Base-by-base conservation (phyloP, 2,113 vertebrate genomes). In the Heliornis fulica region DNA sequence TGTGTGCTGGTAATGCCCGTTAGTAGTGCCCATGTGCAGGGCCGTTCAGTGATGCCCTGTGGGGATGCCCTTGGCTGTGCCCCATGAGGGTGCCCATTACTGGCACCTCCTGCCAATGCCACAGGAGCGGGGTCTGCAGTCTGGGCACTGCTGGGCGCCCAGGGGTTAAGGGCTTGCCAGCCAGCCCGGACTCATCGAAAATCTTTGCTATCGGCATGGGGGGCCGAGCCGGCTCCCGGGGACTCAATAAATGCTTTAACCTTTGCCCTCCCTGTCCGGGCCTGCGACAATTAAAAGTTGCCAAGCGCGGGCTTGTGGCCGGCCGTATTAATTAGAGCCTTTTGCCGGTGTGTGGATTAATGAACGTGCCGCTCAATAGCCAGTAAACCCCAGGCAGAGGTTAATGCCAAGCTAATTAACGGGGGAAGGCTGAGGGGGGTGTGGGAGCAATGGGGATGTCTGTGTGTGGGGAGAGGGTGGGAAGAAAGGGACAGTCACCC, bases 331-430 rank as follows among this genome's bases (percentile, higher is more conserved):
- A 97, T 97, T 95, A 95, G 95, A 94, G 74, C 85, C 89, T 92
- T 94, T 95, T 95, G 94, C 95, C 34, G 15, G 88, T 89, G 92
- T 89, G 95, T 95, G 95, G 93, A 97, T 97, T 98, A 97, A 97
- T 97, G 96, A 97, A 97, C 95, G 86, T 17, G 83, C 91, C 57
- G 95, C 82, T 97, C 97, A 31, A 97, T 97, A 92, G 63, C 74
- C 92, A 89, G 96, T 93, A 94, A 96, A 93, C 94, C 93, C 85
- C 80, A 95, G 95, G 86, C 96, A 97, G 96, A 97, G 97, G 97
- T 97, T 97, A 97, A 97, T 97, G 93, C 96, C 5, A 19, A 96
- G 95, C 96, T 97, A 97, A 97, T 97, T 97, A 97, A 96, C 56
- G 2, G 91, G 50, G 87, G 83, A 87, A 66, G 51, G 80, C 53